Conservation (phyloP, 2,113 vertebrate genomes). For the Neodon shergylaensis region DNA sequence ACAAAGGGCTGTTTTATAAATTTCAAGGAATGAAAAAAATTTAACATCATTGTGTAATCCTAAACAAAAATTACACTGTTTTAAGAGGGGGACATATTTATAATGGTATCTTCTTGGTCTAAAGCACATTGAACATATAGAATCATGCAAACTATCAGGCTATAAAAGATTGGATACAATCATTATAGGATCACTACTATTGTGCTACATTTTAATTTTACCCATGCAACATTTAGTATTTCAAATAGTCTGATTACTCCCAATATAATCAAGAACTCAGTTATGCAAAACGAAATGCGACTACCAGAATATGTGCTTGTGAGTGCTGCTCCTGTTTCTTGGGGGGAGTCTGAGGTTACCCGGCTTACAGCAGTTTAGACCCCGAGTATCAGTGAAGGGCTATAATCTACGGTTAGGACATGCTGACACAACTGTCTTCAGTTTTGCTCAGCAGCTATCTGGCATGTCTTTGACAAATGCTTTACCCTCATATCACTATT, state of each 20-base stretch:
- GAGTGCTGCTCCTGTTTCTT: slow-evolving; percentile 35
- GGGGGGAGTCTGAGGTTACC: slow-evolving; percentile 40
- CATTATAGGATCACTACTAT: slow-evolving; percentile 49
- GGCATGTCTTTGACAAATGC: slow-evolving; percentile 15
- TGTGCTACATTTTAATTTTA: slow-evolving; percentile 78
- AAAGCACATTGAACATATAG: slow-evolving; percentile 82
- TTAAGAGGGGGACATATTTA: slow-evolving; percentile 70
- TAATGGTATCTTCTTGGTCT: slow-evolving; percentile 70
- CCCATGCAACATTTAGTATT: slow-evolving; percentile 85
- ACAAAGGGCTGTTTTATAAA: slow-evolving; percentile 83
- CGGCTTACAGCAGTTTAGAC: slow-evolving; percentile 33
- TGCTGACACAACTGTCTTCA: slow-evolving; percentile 7
- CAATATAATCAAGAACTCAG: slow-evolving; percentile 55
- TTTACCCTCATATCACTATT: not conserved
- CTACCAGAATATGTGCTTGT: slow-evolving; percentile 45
- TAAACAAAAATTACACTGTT: slow-evolving; percentile 81
- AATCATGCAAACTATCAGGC: slow-evolving; percentile 77
- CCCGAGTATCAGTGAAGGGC: not conserved
- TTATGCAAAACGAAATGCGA: slow-evolving; percentile 71
- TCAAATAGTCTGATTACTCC: slow-evolving; percentile 74
- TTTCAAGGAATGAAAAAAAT: slow-evolving; percentile 81
- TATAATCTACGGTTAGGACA: slow-evolving; percentile 13
- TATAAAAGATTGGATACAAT: slow-evolving; percentile 68
- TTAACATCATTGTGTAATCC: slow-evolving; percentile 83
- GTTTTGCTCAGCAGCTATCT: slow-evolving; percentile 21